Evolutionary conservation across 2,113 vertebrate genomes (phyloP).

Genomic region (Rhodinocichla rosea): DNA sequence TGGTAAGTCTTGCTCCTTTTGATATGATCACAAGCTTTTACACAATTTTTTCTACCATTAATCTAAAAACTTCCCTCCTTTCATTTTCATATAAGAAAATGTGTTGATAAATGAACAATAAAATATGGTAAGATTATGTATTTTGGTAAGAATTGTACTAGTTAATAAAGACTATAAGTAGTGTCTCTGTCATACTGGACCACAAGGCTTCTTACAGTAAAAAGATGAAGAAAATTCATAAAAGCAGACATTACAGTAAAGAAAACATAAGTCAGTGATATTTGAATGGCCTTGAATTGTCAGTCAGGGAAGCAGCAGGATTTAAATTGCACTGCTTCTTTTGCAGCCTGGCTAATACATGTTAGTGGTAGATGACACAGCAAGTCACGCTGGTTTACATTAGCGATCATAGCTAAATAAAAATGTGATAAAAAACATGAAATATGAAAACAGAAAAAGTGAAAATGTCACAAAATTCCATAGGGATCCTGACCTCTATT

Average conservation of each 20-base stretch:
- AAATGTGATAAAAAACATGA: background rate
- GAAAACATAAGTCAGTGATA: background rate
- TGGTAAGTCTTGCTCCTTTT: background rate
- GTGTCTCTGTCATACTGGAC: background rate
- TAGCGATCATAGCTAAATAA: background rate
- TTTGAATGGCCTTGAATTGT: background rate
- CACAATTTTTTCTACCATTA: background rate
- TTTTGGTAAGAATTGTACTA: background rate
- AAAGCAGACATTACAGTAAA: background rate
- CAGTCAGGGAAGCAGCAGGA: background rate
- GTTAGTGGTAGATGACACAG: accelerated
- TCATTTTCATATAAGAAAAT: background rate
- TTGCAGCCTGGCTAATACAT: background rate
- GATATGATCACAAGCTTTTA: background rate
- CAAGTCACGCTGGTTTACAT: accelerated
- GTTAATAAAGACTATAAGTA: background rate
- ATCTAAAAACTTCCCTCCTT: background rate
- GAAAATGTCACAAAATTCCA: background rate
- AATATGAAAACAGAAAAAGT: background rate
- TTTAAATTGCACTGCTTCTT: background rate
- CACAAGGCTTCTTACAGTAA: background rate
- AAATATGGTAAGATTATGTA: background rate
- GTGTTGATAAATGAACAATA: background rate
- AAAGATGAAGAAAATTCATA: background rate
- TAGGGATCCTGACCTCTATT: background rate